Conservation (phyloP, 2,888 invertebrate genomes). For the Nysson spinosus region DNA sequence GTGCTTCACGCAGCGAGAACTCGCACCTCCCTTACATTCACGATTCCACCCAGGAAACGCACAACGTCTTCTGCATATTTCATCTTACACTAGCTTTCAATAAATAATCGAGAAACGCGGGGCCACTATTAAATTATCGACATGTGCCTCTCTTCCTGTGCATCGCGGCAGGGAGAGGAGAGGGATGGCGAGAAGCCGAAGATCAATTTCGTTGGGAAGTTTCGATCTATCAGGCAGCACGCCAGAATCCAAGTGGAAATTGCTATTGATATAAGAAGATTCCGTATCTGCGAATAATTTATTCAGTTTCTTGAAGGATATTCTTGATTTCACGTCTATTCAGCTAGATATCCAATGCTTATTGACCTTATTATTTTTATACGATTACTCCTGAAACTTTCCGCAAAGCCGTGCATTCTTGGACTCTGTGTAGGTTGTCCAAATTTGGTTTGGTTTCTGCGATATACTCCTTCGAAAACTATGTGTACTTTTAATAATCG, state of each 20-base stretch:
- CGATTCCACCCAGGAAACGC: not conserved
- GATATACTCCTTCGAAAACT: too few relatives aligned
- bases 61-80: conserved; percentile 22
- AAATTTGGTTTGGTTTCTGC: too few relatives aligned
- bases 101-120: conserved; percentile 37
- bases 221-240: conserved; percentile 18
- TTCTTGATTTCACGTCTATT: not conserved
- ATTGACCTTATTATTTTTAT: not conserved
- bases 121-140: conserved; percentile 48
- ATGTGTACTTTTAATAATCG: too few relatives aligned
- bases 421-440: too few relatives aligned
- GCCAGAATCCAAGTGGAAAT: conserved; percentile 30
- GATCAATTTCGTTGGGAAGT: conserved; percentile 11
- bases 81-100: conserved; percentile 10
- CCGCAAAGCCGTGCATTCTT: too few relatives aligned
- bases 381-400: too few relatives aligned
- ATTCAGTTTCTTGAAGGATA: conserved; percentile 33
- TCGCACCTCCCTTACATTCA: not conserved
- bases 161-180: not conserved
- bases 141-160: conserved; percentile 17
- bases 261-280: conserved; percentile 34
- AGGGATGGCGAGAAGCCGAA: conserved; percentile 2
- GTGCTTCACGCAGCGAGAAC: not conserved
- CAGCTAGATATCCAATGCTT: not conserved
- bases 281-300: conserved; percentile 34